phyloP scores from a whole-genome alignment of 92 coral and sea anemone genomes.

The Siderastrea radians region DNA sequence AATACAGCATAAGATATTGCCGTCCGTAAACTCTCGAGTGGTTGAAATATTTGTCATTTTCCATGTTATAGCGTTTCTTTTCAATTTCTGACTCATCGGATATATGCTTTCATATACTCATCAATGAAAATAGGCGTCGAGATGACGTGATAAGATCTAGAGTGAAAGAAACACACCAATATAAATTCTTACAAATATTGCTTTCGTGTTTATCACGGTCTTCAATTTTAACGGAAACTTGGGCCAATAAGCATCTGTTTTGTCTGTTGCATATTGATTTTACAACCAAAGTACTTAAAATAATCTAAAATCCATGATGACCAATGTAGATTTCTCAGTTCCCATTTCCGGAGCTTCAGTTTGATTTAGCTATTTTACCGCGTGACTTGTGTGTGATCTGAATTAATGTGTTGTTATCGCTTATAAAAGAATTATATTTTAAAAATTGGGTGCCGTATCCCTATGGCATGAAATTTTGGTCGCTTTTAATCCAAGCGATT shows the following conservation, averaged over 20 bases:
- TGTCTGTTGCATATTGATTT: neutral
- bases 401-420: too few species aligned
- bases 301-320: too few species aligned
- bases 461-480: too few species aligned
- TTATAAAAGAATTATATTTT: too few species aligned
- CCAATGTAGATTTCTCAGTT: too few species aligned
- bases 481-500: too few species aligned
- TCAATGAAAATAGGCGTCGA: neutral
- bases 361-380: neutral
- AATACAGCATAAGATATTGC: slow-evolving; percentile 1
- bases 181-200: neutral
- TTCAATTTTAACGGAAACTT: too few species aligned
- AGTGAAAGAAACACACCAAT: neutral
- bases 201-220: too few species aligned
- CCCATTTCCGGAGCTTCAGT: neutral
- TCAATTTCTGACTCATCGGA: neutral
- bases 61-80: neutral
- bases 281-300: neutral
- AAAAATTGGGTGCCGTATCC: too few species aligned
- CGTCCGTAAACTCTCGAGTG: neutral
- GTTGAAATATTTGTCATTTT: slow-evolving; percentile 4
- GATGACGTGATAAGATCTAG: neutral
- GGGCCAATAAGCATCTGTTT: neutral
- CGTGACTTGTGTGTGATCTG: neutral
- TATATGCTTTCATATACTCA: neutral